These are phyloP conservation scores for Drosophila anomalata DNA, from an alignment of 2,888 invertebrate genomes.

Conservation along the genomic window DNA sequence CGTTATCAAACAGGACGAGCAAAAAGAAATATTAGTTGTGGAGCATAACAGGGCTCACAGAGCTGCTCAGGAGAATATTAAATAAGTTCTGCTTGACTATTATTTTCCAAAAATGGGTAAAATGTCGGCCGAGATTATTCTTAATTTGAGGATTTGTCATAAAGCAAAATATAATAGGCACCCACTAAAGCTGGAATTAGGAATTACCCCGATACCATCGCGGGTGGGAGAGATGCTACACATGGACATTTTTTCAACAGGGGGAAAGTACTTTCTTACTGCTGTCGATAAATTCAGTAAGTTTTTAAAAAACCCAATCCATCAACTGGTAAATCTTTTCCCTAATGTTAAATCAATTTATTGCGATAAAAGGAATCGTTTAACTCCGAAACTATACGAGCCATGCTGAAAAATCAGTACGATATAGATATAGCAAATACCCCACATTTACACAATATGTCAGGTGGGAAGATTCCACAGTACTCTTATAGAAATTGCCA, in stretches of 20 bases:
- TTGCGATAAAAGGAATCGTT: no score
- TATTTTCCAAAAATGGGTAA: neutral
- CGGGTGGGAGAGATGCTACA: neutral
- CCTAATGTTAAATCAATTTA: no score
- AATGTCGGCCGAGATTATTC: neutral
- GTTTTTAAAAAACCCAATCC: no score
- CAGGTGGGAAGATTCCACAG: no score
- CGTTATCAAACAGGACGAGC: conserved; percentile 5
- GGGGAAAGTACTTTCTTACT: no score
- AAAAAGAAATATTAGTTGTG: conserved; percentile 5
- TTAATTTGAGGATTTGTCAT: neutral
- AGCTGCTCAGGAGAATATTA: neutral
- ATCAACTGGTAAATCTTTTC: no score
- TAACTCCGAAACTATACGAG: no score
- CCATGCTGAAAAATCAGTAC: no score
- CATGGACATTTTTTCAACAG: no score
- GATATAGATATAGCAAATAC: no score
- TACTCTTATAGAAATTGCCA: neutral
- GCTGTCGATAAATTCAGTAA: no score
- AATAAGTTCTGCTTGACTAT: neutral
- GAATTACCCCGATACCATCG: conserved; percentile 3
- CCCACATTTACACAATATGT: no score
- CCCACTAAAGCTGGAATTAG: neutral
- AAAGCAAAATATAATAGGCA: conserved; percentile 1
- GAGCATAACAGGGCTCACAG: neutral